Percentiles rank a stretch among this genome's conserved stretches.
Conservation (phyloP, 2,888 invertebrate species). For the Chalcosyrphus nemorum region DNA sequence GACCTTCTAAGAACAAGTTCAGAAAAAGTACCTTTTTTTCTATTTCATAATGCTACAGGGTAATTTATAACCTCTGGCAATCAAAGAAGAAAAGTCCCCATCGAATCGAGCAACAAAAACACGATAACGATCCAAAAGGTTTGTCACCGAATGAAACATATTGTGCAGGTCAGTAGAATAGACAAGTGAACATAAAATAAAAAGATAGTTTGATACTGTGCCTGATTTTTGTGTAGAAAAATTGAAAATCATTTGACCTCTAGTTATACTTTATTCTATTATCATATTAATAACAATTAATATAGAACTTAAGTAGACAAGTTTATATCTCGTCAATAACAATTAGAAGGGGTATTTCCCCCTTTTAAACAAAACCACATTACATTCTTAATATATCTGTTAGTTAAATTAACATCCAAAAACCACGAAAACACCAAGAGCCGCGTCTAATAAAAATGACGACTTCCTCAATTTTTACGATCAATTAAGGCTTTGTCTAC, state of each 20-base stretch:
- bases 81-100: too few species aligned
- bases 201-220: too few species aligned
- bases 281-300: neutral
- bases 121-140: too few species aligned
- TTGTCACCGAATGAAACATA: neutral
- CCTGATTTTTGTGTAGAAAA: too few species aligned
- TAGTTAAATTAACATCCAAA: slow-evolving; percentile 5
- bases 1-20: too few species aligned
- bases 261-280: too few species aligned
- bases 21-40: too few species aligned
- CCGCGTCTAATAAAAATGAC: slow-evolving; percentile 24
- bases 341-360: slow-evolving; percentile 20
- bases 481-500: slow-evolving; percentile 34
- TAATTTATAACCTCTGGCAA: too few species aligned
- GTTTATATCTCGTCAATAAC: slow-evolving; percentile 14
- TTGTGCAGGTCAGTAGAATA: neutral
- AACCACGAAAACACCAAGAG: neutral
- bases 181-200: too few species aligned
- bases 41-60: too few species aligned
- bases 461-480: slow-evolving; percentile 48
- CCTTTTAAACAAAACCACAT: neutral
- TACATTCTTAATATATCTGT: neutral
- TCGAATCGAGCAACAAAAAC: too few species aligned
- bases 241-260: too few species aligned
- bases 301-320: neutral